Conservation (phyloP, 2,888 invertebrate species). For the Girardia tigrina region DNA sequence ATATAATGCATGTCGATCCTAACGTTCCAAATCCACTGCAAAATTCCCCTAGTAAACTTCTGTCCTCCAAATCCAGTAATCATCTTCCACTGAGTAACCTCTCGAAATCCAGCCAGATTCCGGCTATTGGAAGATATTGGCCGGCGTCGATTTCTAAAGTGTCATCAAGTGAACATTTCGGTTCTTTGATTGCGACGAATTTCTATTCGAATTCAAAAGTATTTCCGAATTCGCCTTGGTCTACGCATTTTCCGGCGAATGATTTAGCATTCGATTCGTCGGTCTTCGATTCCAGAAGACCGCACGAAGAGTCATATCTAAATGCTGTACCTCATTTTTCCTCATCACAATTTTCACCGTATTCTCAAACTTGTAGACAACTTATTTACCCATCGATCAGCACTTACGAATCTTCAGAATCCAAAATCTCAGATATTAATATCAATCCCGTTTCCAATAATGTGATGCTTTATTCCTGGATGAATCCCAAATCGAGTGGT, state of each 20-base stretch:
- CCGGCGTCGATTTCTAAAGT: background rate
- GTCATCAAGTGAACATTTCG: background rate
- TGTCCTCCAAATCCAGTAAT: background rate
- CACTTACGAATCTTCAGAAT: background rate
- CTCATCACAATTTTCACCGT: background rate
- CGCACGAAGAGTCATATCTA: background rate
- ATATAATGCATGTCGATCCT: constrained; percentile 9
- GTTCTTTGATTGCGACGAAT: background rate
- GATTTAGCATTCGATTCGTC: background rate
- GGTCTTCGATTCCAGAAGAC: background rate
- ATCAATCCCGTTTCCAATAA: background rate
- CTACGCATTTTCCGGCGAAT: background rate
- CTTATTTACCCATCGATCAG: background rate
- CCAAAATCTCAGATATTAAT: background rate
- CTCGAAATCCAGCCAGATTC: background rate
- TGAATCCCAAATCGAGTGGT: background rate
- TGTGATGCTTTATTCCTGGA: constrained; percentile 18
- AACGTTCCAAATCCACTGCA: background rate
- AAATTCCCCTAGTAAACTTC: background rate
- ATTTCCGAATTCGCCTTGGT: background rate
- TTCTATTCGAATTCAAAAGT: background rate
- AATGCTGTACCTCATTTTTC: background rate
- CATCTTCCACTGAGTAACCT: background rate
- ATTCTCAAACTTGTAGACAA: constrained; percentile 5
- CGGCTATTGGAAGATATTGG: constrained; percentile 3